phyloP scores from a whole-genome alignment of 1,140 invertebrate species.

The Teleogryllus occipitalis region DNA sequence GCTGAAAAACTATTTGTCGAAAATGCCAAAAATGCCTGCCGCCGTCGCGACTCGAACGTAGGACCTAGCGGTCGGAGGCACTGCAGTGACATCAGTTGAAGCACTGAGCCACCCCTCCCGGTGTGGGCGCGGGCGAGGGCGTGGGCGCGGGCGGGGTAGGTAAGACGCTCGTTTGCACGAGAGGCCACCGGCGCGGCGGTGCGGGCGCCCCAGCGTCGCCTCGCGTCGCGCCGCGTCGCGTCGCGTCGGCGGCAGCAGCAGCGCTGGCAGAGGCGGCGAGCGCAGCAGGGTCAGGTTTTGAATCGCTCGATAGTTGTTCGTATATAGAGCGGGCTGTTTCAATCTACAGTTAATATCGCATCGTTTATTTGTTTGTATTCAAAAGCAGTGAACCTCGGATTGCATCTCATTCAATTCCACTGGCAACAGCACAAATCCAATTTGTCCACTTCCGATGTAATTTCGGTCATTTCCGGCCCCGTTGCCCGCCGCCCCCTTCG shows the following conservation, averaged over 20 bases:
- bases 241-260: neutral
- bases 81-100: too few relatives aligned
- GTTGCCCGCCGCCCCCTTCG: neutral
- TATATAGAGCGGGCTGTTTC: neutral
- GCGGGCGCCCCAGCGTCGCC: too few relatives aligned
- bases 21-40: too few relatives aligned
- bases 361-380: neutral
- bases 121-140: too few relatives aligned
- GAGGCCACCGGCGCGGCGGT: too few relatives aligned
- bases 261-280: neutral
- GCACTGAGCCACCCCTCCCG: too few relatives aligned
- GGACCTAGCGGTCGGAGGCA: too few relatives aligned
- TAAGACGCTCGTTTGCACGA: too few relatives aligned
- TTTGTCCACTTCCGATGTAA: neutral
- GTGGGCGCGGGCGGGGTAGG: too few relatives aligned
- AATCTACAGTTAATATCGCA: constrained; percentile 5
- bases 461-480: neutral
- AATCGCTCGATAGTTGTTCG: neutral
- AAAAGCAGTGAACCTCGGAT: constrained; percentile 3
- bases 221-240: too few relatives aligned
- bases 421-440: constrained; percentile 3
- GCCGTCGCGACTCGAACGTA: too few relatives aligned
- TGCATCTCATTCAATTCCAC: neutral
- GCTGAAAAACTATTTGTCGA: too few relatives aligned
- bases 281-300: neutral